Evolutionary conservation across 2,797 vertebrate genomes (phyloP).

Genomic region (Crenichthys baileyi): DNA sequence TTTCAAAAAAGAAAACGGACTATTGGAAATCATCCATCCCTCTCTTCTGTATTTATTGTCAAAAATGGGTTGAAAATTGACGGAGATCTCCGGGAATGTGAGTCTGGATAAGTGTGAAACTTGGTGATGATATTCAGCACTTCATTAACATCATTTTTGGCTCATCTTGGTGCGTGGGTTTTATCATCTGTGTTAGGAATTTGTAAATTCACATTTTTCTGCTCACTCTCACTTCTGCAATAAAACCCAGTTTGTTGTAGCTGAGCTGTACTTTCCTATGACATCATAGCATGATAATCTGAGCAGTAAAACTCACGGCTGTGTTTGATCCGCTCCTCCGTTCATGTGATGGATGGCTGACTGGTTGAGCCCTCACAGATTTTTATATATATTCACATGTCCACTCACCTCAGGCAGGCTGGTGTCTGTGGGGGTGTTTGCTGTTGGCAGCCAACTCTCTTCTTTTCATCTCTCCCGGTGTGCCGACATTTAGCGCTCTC

Average conservation of each 20-base stretch:
- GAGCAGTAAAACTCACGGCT: constrained; percentile 61
- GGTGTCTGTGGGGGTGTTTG: constrained; percentile 43
- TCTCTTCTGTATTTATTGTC: not conserved
- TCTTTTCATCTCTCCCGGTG: constrained; percentile 69
- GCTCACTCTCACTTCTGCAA: constrained; percentile 37
- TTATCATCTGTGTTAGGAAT: constrained; percentile 36
- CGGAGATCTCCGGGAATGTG: not conserved
- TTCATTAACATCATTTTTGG: not conserved
- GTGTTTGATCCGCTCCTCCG: constrained; percentile 70
- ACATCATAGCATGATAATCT: constrained; percentile 70
- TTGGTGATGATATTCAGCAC: not conserved
- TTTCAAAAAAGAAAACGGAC: too few species aligned
- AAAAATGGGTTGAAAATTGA: not conserved
- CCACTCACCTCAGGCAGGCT: constrained; percentile 28
- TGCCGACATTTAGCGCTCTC: constrained; percentile 28
- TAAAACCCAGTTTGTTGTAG: constrained; percentile 56
- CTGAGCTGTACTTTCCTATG: constrained; percentile 73
- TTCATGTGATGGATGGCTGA: constrained; percentile 71
- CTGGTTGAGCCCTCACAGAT: constrained; percentile 59
- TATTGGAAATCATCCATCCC: too few species aligned
- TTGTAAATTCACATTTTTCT: constrained; percentile 17
- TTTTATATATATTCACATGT: constrained; percentile 37
- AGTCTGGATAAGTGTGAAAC: too few species aligned
- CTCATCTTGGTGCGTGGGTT: constrained; percentile 9
- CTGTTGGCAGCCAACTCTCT: constrained; percentile 49